Evolutionary conservation across 2,113 vertebrate species (phyloP), one percentile per base, ranked within the genome.

Genomic region (Tor tambroides): DNA sequence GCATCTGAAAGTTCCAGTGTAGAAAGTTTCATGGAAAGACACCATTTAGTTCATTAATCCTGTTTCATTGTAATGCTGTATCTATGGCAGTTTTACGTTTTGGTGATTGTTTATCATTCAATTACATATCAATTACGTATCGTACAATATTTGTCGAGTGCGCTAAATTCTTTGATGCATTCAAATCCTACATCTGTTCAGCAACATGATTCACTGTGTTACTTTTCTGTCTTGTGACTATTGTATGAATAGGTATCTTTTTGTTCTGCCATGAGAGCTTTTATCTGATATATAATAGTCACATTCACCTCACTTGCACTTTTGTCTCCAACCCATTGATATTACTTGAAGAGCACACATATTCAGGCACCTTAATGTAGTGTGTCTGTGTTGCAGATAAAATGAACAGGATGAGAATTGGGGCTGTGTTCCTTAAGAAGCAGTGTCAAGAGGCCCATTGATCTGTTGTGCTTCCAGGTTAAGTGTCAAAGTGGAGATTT

Each of bases 391-490:
- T 26, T 77, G 14, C 28, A 54, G 8, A 46, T 54, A 32, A 46
- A 78, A 54, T 2, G 5, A 56, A 78, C 28, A 23, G 30, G 11
- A 19, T 38, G 8, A 38, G 19, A 38, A 71, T 5, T 11, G 17
- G 19, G 19, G 4, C 74, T 17, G 75, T 85, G 82, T 86, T 84
- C 72, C 84, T 88, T 88, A 90, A 86, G 74, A 80, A 84, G 86
- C 79, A 17, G 28, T 89, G 90, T 92, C 91, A 89, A 65, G 84
- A 90, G 80, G 87, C 56, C 86, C 32, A 87, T 92, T 89, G 88
- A 86, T 90, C 80, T 88, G 82, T 59, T 88, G 82, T 75, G 84
- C n/a, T 87, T 91, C 85, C 81, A 88, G 90, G 88, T 89, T 80
- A 79, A 28, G 69, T 85, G 30, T 10, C 67, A 80, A 84, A 82